A percentile compares a stretch with the other conserved stretches of the same genome.
Conservation (phyloP, 1,140 invertebrate genomes). For the Saxidomus purpurata region DNA sequence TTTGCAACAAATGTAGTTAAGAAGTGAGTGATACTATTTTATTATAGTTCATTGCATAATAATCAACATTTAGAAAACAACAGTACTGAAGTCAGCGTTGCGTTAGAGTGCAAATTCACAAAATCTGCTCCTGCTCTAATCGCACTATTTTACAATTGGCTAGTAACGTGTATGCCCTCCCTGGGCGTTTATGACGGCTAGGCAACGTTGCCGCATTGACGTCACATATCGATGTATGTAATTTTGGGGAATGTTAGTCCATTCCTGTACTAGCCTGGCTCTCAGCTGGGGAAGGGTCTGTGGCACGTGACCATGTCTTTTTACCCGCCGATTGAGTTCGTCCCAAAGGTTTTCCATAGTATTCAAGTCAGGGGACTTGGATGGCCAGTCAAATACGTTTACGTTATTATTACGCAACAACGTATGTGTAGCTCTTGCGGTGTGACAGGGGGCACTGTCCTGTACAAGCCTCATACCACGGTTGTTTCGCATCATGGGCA, state of each 20-base stretch:
- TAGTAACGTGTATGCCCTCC: constrained; percentile 24
- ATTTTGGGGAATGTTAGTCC: background rate
- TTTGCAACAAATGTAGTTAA: no score
- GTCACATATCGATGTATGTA: background rate
- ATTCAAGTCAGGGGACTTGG: constrained; percentile 24
- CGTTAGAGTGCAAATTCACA: no score
- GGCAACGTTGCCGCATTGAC: constrained; percentile 12
- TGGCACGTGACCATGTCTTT: background rate
- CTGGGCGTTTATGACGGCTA: background rate
- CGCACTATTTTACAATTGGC: background rate
- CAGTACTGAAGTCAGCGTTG: no score
- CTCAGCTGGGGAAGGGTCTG: background rate
- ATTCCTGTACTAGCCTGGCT: background rate
- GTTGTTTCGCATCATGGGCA: constrained; percentile 26
- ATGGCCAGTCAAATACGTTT: constrained; percentile 8
- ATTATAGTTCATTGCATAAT: no score
- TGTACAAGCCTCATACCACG: background rate
- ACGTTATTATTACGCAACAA: background rate
- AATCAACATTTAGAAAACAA: no score
- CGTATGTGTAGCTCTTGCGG: background rate
- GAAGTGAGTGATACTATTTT: no score
- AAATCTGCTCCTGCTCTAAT: no score
- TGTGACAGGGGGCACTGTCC: constrained; percentile 30
- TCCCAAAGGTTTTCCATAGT: constrained; percentile 43
- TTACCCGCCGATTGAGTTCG: background rate